Evolutionary conservation across 2,113 vertebrate species (phyloP).

Genomic region (Scartelaos histophorus): DNA sequence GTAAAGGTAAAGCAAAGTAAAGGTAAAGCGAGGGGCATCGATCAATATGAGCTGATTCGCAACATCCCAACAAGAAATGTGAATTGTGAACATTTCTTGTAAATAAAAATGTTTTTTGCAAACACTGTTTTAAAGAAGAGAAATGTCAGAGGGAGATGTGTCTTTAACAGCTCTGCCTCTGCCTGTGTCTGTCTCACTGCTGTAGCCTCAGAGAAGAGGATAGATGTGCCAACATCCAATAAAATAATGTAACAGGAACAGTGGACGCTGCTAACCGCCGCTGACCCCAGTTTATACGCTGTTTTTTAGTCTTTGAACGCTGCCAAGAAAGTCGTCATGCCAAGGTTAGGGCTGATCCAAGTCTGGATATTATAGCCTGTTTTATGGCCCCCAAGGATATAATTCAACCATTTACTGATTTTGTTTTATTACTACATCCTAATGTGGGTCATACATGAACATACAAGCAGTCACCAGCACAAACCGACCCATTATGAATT

Average conservation of each 20-base stretch:
- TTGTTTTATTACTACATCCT: slow-evolving; percentile 16
- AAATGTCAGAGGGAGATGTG: slow-evolving; percentile 15
- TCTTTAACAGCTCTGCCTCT: slow-evolving; percentile 15
- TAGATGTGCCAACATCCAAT: slow-evolving; percentile 32
- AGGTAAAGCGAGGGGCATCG: neutral
- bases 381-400: slow-evolving; percentile 43
- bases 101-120: slow-evolving; percentile 3
- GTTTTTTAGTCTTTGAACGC: slow-evolving; percentile 35
- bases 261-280: slow-evolving; percentile 28
- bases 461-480: slow-evolving; percentile 43
- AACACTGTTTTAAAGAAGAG: neutral
- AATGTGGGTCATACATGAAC: slow-evolving; percentile 14
- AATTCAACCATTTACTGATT: slow-evolving; percentile 29
- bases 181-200: neutral
- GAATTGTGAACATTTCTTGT: slow-evolving; percentile 13
- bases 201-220: slow-evolving; percentile 1
- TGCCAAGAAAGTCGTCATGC: slow-evolving; percentile 45
- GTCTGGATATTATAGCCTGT: slow-evolving; percentile 36
- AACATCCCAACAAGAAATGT: slow-evolving; percentile 5
- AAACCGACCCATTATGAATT: slow-evolving; percentile 33
- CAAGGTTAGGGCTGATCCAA: slow-evolving; percentile 46
- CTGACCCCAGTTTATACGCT: slow-evolving; percentile 29
- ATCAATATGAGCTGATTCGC: neutral
- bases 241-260: slow-evolving; percentile 33
- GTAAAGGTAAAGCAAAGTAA: neutral